Percentiles rank a stretch among this genome's conserved stretches.
Conservation (phyloP, 2,113 vertebrate species). For the Anarhynchus alexandrinus region DNA sequence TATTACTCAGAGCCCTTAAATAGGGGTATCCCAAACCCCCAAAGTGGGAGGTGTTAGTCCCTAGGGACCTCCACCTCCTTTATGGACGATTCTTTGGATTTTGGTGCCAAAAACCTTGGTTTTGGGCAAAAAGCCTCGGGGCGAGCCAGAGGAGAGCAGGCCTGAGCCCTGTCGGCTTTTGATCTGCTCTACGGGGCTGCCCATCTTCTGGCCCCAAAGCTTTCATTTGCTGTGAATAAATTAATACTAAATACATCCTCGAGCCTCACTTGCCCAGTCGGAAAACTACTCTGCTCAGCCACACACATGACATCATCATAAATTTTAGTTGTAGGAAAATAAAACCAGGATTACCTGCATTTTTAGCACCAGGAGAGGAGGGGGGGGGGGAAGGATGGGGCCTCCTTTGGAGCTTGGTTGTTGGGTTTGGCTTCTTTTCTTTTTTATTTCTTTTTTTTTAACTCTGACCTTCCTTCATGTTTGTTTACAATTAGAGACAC, state of each 20-base stretch:
- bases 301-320: conserved; percentile 19
- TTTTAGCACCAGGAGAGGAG: background rate
- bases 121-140: background rate
- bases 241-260: background rate
- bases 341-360: conserved; percentile 35
- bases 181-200: background rate
- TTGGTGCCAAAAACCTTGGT: background rate
- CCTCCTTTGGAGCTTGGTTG: background rate
- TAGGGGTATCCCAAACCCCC: background rate
- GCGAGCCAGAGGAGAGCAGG: background rate
- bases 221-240: conserved; percentile 39
- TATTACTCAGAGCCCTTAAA: conserved; percentile 25
- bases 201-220: background rate
- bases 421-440: background rate
- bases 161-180: background rate
- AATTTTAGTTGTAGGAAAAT: conserved; percentile 14
- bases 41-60: background rate
- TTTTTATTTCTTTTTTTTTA: background rate
- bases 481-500: conserved; percentile 31
- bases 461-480: background rate
- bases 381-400: background rate
- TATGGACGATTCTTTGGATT: background rate
- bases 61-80: background rate
- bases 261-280: background rate
- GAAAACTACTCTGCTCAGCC: conserved; percentile 25